Conservation (phyloP, 2,113 vertebrate species). For the Cettia cetti region DNA sequence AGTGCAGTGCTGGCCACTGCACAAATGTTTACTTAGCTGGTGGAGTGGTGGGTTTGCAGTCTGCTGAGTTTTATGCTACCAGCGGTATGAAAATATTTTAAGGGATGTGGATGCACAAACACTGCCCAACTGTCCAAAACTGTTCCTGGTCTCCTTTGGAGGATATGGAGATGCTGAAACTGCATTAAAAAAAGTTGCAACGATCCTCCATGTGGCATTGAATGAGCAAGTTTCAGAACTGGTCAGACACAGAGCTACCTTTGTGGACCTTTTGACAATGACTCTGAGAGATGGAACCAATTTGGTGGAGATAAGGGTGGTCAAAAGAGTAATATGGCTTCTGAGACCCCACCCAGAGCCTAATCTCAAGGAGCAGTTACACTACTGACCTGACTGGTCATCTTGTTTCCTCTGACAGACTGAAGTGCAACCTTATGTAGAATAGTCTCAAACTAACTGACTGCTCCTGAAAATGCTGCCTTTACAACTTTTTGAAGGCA, state of each 20-base stretch:
- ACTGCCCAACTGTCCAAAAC: background rate
- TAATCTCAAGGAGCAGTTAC: background rate
- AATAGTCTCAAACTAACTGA: background rate
- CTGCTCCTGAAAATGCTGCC: background rate
- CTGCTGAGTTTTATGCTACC: background rate
- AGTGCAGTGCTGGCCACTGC: background rate
- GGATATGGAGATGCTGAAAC: background rate
- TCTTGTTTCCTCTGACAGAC: background rate
- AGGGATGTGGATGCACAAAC: background rate
- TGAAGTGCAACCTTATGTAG: background rate
- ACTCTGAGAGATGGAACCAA: background rate
- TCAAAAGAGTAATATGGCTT: background rate
- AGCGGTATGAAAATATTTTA: background rate
- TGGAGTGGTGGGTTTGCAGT: background rate
- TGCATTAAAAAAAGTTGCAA: fast-evolving
- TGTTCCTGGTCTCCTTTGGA: background rate
- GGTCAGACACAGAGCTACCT: fast-evolving
- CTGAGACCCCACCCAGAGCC: background rate
- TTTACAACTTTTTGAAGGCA: background rate
- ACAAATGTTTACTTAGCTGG: background rate
- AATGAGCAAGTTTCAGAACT: background rate
- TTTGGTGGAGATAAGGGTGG: fast-evolving
- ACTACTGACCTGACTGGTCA: background rate
- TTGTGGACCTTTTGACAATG: background rate
- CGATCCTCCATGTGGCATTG: background rate